Evolutionary conservation across 2,888 invertebrate genomes (phyloP).

Genomic region (Diaprepes abbreviatus): DNA sequence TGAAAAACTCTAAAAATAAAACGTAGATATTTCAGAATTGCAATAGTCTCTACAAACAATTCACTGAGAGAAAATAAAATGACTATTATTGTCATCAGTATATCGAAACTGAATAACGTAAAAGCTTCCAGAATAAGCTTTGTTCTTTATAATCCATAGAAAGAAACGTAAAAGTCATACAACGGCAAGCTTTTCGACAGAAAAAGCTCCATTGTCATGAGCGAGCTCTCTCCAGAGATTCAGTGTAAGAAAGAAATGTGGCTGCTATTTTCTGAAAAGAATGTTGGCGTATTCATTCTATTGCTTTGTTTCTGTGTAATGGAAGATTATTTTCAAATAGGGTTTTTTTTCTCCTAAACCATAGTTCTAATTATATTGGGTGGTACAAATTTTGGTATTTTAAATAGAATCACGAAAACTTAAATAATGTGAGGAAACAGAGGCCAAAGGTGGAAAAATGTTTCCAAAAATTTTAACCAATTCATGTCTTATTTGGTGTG

Average conservation of each 20-base stretch:
- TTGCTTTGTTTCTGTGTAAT: constrained; percentile 59
- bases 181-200: constrained; percentile 64
- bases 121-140: constrained; percentile 66
- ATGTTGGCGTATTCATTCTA: constrained; percentile 61
- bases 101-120: constrained; percentile 65
- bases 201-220: constrained; percentile 63
- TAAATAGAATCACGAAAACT: too few relatives aligned
- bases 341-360: not conserved
- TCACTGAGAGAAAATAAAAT: constrained; percentile 61
- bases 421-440: too few relatives aligned
- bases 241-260: constrained; percentile 64
- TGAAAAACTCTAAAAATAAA: too few relatives aligned
- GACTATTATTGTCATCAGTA: constrained; percentile 64
- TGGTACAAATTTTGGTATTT: too few relatives aligned
- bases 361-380: too few relatives aligned
- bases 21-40: constrained; percentile 26
- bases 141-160: constrained; percentile 64
- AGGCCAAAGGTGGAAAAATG: too few relatives aligned
- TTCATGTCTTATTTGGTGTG: too few relatives aligned
- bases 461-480: too few relatives aligned
- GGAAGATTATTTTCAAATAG: constrained; percentile 60
- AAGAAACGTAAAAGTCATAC: constrained; percentile 67
- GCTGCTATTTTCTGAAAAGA: constrained; percentile 67
- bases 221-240: constrained; percentile 64
- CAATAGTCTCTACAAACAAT: constrained; percentile 34